phyloP scores from a whole-genome alignment of 2,113 vertebrate species.

The Xiphophorus maculatus region DNA sequence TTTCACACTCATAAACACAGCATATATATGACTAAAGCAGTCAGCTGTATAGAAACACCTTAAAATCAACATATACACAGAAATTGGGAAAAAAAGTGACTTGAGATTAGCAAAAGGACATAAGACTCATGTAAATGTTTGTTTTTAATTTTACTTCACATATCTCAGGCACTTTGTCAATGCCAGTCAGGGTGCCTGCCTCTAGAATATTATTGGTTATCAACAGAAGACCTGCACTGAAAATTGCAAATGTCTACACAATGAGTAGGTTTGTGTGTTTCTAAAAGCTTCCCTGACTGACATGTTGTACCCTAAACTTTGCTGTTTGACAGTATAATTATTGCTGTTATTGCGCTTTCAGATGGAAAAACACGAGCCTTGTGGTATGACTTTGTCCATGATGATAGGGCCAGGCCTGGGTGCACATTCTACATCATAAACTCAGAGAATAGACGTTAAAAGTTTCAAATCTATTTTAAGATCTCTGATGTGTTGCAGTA shows the following conservation, averaged over 20 bases:
- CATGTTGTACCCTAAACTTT: conserved; percentile 8
- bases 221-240: conserved; percentile 25
- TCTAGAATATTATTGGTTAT: conserved; percentile 41
- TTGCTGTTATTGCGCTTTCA: conserved; percentile 32
- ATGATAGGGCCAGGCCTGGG: conserved; percentile 65
- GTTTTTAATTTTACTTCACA: conserved; percentile 42
- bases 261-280: conserved; percentile 30
- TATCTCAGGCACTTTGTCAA: conserved; percentile 7
- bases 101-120: conserved; percentile 25
- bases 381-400: conserved; percentile 58
- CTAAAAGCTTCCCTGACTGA: conserved; percentile 38
- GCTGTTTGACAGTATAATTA: conserved; percentile 64
- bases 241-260: conserved; percentile 24
- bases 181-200: conserved; percentile 1
- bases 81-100: conserved; percentile 3
- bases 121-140: conserved; percentile 39
- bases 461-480: conserved; percentile 46
- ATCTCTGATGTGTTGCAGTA: conserved; percentile 10
- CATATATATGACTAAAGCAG: too few relatives aligned
- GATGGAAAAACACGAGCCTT: conserved; percentile 53
- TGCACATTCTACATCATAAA: conserved; percentile 47
- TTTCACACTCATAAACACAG: background rate
- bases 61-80: conserved; percentile 4
- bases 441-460: conserved; percentile 30
- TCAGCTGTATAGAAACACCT: background rate